Evolutionary conservation across 2,797 vertebrate genomes (phyloP).

Genomic region (Macropus fuliginosus): DNA sequence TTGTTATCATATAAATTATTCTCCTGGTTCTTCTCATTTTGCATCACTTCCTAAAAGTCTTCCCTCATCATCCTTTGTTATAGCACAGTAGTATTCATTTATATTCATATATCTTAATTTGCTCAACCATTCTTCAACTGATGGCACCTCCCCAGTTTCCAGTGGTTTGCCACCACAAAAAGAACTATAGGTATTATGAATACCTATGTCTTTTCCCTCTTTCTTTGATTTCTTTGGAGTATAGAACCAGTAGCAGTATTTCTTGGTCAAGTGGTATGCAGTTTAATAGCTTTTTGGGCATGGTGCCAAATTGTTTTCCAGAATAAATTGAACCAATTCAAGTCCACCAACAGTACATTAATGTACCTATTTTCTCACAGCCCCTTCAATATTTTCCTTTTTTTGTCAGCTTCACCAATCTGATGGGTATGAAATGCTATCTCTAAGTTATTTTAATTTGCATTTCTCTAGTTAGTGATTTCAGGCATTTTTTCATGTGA

Average conservation of each 20-base stretch:
- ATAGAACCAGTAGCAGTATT: background rate
- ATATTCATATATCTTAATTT: background rate
- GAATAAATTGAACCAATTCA: background rate
- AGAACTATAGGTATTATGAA: background rate
- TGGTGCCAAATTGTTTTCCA: background rate
- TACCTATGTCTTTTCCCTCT: background rate
- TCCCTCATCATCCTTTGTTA: background rate
- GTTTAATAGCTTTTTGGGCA: background rate
- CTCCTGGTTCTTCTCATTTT: background rate
- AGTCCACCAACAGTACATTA: background rate
- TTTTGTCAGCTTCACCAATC: background rate
- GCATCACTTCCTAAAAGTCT: background rate
- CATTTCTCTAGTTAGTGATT: background rate
- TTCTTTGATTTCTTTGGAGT: background rate
- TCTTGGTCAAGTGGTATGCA: background rate
- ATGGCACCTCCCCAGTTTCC: background rate
- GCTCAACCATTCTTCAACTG: background rate
- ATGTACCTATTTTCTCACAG: background rate
- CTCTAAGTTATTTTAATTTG: background rate
- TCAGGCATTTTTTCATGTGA: background rate
- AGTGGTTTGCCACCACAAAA: background rate
- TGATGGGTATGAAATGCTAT: background rate
- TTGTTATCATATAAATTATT: background rate
- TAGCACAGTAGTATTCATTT: background rate
- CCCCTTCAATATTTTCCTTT: background rate